phyloP scores from a whole-genome alignment of 2,113 vertebrate genomes.

The Heliornis fulica region DNA sequence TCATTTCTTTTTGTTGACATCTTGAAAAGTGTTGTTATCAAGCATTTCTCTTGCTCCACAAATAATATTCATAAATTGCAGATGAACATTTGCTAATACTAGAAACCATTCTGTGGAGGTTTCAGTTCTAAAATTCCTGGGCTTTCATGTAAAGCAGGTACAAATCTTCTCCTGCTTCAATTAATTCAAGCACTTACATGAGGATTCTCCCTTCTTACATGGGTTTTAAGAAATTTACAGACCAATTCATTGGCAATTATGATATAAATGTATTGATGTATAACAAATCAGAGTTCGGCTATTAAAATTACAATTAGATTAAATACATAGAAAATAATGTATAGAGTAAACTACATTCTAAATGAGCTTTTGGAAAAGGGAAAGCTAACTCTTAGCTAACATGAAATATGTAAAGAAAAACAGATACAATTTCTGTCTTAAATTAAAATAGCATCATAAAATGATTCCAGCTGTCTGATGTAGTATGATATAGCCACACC shows the following conservation, averaged over 20 bases:
- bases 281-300: neutral
- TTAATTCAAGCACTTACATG: neutral
- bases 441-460: slow-evolving; percentile 59
- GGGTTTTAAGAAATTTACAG: neutral
- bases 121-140: neutral
- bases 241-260: neutral
- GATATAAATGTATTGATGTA: neutral
- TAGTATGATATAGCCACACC: slow-evolving; percentile 12
- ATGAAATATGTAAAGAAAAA: slow-evolving; percentile 48
- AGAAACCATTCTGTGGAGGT: neutral
- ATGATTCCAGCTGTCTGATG: slow-evolving; percentile 32
- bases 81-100: neutral
- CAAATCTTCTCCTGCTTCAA: neutral
- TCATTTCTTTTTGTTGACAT: neutral
- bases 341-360: neutral
- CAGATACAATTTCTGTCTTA: slow-evolving; percentile 34
- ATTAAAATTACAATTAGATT: neutral
- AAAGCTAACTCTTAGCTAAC: slow-evolving; percentile 18
- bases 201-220: neutral
- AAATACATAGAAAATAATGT: neutral
- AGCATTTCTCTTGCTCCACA: neutral
- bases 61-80: neutral
- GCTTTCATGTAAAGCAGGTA: neutral
- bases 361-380: neutral
- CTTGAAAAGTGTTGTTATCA: neutral